Conservation (phyloP, 1,140 invertebrate species). For the Matsumurasca onukii region DNA sequence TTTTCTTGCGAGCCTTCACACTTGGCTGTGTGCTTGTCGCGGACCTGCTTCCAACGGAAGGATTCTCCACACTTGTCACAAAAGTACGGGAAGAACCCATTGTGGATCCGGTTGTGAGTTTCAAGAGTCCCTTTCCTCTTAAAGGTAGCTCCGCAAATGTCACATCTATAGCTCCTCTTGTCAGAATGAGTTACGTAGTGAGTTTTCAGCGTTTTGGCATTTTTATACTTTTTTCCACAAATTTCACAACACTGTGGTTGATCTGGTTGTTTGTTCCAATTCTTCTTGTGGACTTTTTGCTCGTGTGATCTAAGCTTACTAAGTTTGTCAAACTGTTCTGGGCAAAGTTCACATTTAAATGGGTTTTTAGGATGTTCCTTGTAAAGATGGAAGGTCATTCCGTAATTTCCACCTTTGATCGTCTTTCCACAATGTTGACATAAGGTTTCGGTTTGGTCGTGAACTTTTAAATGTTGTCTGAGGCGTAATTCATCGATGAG, state of each 20-base stretch:
- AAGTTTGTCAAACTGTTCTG: background rate
- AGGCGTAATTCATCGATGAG: background rate
- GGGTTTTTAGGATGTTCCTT: too few relatives aligned
- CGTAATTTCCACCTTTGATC: too few relatives aligned
- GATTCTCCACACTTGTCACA: background rate
- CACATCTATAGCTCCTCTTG: background rate
- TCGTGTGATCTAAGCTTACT: background rate
- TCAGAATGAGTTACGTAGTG: background rate
- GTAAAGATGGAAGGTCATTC: too few relatives aligned
- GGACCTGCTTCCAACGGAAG: background rate
- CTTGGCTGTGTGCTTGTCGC: background rate
- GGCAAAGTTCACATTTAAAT: too few relatives aligned
- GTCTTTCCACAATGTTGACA: background rate
- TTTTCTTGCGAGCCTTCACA: too few relatives aligned
- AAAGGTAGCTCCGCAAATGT: constrained; percentile 1
- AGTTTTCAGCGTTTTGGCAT: background rate
- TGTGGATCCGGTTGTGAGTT: background rate
- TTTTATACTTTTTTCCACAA: background rate
- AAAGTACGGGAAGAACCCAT: background rate
- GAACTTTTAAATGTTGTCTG: background rate
- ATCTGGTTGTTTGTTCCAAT: background rate
- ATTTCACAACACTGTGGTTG: background rate
- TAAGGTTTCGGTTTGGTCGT: background rate
- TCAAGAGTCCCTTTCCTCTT: background rate
- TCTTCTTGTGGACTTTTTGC: background rate